Conservation (phyloP, 2,797 vertebrate genomes). For the Synanceia verrucosa region DNA sequence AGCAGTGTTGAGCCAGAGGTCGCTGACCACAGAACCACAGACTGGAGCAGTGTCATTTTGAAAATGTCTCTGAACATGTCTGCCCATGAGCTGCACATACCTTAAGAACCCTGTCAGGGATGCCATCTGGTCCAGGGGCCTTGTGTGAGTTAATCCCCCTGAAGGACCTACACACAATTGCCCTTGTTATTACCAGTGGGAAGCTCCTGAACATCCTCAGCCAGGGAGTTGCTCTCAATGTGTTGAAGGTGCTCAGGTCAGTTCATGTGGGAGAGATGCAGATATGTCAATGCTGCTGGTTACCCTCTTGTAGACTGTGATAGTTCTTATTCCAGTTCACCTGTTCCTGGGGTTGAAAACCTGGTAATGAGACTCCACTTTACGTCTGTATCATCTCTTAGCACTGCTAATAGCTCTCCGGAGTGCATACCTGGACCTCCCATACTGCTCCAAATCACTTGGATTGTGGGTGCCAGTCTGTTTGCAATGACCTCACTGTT, state of each 20-base stretch:
- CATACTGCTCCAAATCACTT: neutral
- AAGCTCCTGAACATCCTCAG: neutral
- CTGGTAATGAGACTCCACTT: neutral
- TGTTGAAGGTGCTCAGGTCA: neutral
- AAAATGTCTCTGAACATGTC: neutral
- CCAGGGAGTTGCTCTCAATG: neutral
- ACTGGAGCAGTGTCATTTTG: too few relatives aligned
- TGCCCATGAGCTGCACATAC: neutral
- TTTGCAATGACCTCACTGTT: neutral
- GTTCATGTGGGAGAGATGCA: neutral
- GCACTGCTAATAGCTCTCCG: neutral
- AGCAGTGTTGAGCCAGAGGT: too few relatives aligned
- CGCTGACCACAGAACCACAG: too few relatives aligned
- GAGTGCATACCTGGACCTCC: neutral
- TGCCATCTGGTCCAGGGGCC: neutral
- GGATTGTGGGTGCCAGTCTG: neutral
- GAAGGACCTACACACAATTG: neutral
- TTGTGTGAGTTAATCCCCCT: neutral
- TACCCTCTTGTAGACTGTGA: neutral
- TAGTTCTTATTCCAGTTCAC: neutral
- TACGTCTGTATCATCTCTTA: neutral
- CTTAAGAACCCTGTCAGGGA: neutral
- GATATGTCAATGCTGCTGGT: neutral
- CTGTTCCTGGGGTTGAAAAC: neutral
- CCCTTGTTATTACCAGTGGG: neutral